Evolutionary conservation across 1,140 invertebrate genomes (phyloP), one percentile per base, ranked within the genome.

Genomic region (Drosophila chauvacae): DNA sequence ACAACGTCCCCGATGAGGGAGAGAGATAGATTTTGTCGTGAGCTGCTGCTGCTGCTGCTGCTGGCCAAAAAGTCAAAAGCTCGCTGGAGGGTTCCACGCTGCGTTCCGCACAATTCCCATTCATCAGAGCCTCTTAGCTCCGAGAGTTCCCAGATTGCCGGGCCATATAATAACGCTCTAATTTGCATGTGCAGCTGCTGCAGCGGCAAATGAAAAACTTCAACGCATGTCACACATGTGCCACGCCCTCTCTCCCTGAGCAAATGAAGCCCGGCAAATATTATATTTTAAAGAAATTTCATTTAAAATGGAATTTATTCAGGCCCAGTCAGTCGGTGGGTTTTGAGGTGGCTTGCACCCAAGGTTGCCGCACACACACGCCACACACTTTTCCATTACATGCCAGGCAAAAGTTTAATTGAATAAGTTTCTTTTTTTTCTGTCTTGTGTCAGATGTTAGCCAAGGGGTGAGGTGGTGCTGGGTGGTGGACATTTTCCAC

Each of bases 201-300:
- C 58, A n/a, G 62, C 44, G 7, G 42, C 41, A 42, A 60, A 65
- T 55, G 64, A 48, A 80, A 64, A 77, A 87, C 75, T 77, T 77
- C 81, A 83, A 80, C 66, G 72, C 77, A 80, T 87, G 83, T 84
- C 80, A 80, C 84, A 88, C 83, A 88, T 74, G 44, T 78, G 75
- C 60, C 55, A 72, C 71, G 63, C 77, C 72, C 53, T 35, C 30
- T 3, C 33, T 3, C 35, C 23, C 35, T 5, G 23, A 71, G 61
- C 72, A 88, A 83, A 80, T 88, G 84, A 82, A 88, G 77, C 84
- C 62, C 60, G 68, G 63, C 84, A 88, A 78, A 78, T 81, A 88
- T 84, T 88, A 80, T 80, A 80, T 80, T 85, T 90, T 84, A 88
- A 88, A 77, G 77, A 90, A 88, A 78, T 84, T 87, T 68, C 65